Base-by-base conservation (phyloP, 2,888 invertebrate species). In the Epicampocera succincta region DNA sequence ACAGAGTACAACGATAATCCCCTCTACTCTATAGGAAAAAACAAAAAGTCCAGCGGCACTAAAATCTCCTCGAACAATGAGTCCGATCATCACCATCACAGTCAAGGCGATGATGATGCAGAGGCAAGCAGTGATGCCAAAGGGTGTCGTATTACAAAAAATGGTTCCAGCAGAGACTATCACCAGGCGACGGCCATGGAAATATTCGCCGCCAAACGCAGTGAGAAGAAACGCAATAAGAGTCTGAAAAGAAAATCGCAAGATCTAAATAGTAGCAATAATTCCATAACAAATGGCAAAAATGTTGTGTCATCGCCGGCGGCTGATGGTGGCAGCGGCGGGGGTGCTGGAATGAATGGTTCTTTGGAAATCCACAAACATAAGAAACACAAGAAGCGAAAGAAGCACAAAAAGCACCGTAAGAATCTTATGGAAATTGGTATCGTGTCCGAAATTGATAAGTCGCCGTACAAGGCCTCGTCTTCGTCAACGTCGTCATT, bases 381-480 rank as follows among this genome's bases (percentile, higher is more conserved):
- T 85, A 93, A 93, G 78, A 95, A 95, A 87, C 95, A 96, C 85
- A 95, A 95, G 90, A 96, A 95, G 88, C 95, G 95, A 86, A 93
- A 94, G 85, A 96, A 96, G 90, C 96, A 96, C 87, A 94, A 95
- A 89, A 95, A 95, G 87, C 93, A 95, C 83, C 89, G 89, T 65
- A 89, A 88, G 74, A 75, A 78, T 76, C 80, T 94, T 48, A 86
- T 77, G 61, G 79, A 76, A 56, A 80, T 78, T 52, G 83, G 83
- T 17, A 86, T 86, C 66, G 85, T 83, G 9, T 76, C 83, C n/a
- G 79, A 74, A 54, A 78, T 48, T 52, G 71, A 76, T 6, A 76
- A 71, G 11, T 50, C 71, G 29, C 29, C 46, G 9, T 72, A 66
- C 52, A 74, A 50, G 33, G 11, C 50, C 25, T 65, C 82, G 48